Base-by-base conservation (phyloP, 2,797 vertebrate species). In the Harpagifer antarcticus region DNA sequence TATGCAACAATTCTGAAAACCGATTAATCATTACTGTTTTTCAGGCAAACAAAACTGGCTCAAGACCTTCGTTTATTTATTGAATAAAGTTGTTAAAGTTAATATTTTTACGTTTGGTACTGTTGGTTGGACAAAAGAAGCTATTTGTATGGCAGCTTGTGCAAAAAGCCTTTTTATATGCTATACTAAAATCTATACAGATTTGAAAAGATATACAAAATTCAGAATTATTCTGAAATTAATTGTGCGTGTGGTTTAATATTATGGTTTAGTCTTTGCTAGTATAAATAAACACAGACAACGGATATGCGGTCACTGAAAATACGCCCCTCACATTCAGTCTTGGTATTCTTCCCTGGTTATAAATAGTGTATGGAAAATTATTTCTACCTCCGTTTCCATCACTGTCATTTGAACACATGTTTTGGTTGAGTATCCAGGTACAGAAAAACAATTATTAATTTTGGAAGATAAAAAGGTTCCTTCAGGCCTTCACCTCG, bases 381-480 rank as follows among this genome's bases (percentile, higher is more conserved):
- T 54, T 1, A 62, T n/a, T 68, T 16, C 54, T 23, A 19, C 11
- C 31, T 31, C 64, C 49, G 23, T 73, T 79, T 82, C 74, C 10
- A 67, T 64, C 37, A 1, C 43, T 5, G 12, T 13, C 27, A 12
- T 53, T 72, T 76, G 55, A 66, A 33, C 42, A 27, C 9, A 49
- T 49, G 61, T 82, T 79, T 64, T 73, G 66, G 71, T 86, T 55
- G 14, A 45, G 40, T 72, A 86, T 92, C 64, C 27, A 66, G 72
- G 88, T 91, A 71, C 88, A 81, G 72, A 74, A 72, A 72, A 53
- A 78, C 67, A 23, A 72, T 65, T 67, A 31, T 68, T 58, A 19
- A 23, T 50, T 23, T 57, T 23, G 31, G 8, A 47, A 48, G 47
- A 82, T 61, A 75, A 76, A 72, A 72, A 37, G 50, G 27, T 82